These are phyloP conservation scores for Anodontia alba DNA, from an alignment of 2,888 invertebrate species.

Conservation along the genomic window DNA sequence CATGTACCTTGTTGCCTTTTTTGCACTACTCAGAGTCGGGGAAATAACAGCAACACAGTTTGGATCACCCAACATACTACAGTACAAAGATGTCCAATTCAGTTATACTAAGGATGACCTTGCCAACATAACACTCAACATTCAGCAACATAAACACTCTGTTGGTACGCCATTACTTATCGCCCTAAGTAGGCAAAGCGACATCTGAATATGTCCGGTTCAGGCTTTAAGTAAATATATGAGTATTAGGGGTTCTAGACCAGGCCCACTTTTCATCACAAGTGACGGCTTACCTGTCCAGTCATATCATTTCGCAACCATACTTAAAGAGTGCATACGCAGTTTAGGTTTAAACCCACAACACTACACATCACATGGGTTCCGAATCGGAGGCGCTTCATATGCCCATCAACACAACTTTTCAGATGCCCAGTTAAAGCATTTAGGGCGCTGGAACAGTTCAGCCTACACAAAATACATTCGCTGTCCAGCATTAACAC, in stretches of 20 bases:
- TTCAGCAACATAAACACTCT: conserved; percentile 29
- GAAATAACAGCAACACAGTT: conserved; percentile 18
- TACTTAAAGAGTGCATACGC: not conserved
- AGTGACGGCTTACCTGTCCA: not conserved
- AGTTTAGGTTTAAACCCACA: not conserved
- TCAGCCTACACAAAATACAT: conserved; percentile 36
- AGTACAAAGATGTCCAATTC: not conserved
- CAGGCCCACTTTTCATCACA: conserved; percentile 27
- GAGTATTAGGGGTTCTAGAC: not conserved
- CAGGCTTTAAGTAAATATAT: conserved; percentile 12
- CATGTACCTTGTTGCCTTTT: conserved; percentile 35
- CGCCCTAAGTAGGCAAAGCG: not conserved
- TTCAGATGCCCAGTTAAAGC: conserved; percentile 13
- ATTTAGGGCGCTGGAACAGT: conserved; percentile 39
- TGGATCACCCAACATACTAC: not conserved
- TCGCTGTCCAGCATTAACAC: not conserved
- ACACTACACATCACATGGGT: conserved; percentile 20
- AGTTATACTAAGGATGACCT: not conserved
- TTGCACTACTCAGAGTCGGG: conserved; percentile 37
- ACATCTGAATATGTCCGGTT: conserved; percentile 31
- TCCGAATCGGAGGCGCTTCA: conserved; percentile 39
- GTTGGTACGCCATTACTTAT: not conserved
- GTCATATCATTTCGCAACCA: not conserved
- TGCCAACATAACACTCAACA: not conserved
- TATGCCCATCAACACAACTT: conserved; percentile 1